Evolutionary conservation across 2,888 invertebrate genomes (phyloP).

Genomic region (Palloptera scutellata): DNA sequence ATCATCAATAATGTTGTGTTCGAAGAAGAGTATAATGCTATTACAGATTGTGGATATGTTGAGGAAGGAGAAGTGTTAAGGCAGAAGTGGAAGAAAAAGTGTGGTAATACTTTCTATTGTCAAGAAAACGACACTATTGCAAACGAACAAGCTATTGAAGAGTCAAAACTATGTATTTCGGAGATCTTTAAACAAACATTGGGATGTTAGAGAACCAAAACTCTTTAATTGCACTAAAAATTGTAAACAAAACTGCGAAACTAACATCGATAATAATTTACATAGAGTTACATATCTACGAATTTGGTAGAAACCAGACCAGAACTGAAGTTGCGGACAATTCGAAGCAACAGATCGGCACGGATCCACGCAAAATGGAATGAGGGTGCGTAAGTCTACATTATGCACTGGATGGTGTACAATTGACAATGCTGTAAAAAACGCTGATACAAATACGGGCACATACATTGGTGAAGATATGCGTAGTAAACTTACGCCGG

Average conservation of each 20-base stretch:
- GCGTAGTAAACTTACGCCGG: conserved; percentile 31
- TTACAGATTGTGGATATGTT: too few species aligned
- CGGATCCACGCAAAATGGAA: conserved; percentile 37
- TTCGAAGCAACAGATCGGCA: conserved; percentile 30
- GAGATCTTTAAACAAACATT: too few species aligned
- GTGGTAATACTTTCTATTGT: too few species aligned
- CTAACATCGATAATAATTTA: conserved; percentile 35
- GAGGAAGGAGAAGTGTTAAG: too few species aligned
- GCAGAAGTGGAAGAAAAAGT: too few species aligned
- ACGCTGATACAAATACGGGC: conserved; percentile 41
- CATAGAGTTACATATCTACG: conserved; percentile 33
- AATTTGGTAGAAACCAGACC: conserved; percentile 34
- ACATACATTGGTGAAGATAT: conserved; percentile 39
- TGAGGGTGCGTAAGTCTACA: conserved; percentile 37
- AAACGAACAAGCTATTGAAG: too few species aligned
- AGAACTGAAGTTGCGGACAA: conserved; percentile 33
- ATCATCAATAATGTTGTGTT: too few species aligned
- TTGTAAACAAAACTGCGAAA: conserved; percentile 38
- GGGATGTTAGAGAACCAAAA: conserved; percentile 27
- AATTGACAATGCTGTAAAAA: conserved; percentile 37
- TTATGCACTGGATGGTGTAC: conserved; percentile 37
- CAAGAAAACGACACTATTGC: too few species aligned
- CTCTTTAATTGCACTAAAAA: conserved; percentile 33
- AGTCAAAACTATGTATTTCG: too few species aligned
- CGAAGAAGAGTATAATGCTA: too few species aligned